Conservation (phyloP, 35 echinoderm and acorn worm species). For the Lytechinus variegatus region DNA sequence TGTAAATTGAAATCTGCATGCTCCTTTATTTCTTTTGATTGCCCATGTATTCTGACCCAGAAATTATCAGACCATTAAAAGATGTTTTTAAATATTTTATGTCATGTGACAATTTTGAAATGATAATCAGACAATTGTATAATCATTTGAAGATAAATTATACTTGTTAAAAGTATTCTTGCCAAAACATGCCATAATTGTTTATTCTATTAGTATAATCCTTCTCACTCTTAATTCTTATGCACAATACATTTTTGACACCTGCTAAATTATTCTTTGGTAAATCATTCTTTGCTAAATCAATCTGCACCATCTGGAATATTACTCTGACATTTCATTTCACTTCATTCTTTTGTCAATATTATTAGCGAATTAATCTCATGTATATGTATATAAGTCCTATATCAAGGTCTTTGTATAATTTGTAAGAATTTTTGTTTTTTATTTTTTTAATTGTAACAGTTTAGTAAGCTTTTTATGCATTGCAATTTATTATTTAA, state of each 20-base stretch:
- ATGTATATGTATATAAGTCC: not conserved
- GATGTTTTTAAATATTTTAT: not conserved
- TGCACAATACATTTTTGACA: not conserved
- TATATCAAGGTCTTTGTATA: not conserved
- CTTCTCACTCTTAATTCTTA: not conserved
- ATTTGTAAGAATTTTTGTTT: not conserved
- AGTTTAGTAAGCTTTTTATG: no score
- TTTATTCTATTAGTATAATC: not conserved
- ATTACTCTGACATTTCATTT: not conserved
- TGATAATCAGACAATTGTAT: not conserved
- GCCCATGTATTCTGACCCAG: not conserved
- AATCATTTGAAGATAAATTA: not conserved
- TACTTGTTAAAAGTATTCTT: not conserved
- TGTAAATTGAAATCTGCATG: not conserved
- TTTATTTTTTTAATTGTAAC: no score
- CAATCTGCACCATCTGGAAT: not conserved
- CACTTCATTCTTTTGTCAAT: not conserved
- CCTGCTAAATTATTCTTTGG: not conserved
- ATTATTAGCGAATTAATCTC: not conserved
- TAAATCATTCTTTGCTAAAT: not conserved
- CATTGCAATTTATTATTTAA: no score
- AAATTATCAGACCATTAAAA: not conserved
- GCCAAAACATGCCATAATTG: not conserved
- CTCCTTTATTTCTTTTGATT: not conserved
- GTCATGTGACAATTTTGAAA: not conserved